phyloP scores from a whole-genome alignment of 2,113 vertebrate genomes.

The Austrofundulus limnaeus region DNA sequence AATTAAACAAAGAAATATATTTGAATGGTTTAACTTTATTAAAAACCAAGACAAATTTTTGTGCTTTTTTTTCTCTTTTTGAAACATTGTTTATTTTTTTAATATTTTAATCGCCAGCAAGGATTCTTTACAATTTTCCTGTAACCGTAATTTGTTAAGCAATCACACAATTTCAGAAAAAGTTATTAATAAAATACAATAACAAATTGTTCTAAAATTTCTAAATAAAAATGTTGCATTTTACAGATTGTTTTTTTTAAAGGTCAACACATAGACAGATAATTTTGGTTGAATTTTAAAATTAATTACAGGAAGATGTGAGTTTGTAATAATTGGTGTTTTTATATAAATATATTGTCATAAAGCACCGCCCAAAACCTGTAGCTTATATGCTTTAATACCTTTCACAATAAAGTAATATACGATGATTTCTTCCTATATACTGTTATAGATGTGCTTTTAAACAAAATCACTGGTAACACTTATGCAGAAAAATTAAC shows the following conservation, averaged over 20 bases:
- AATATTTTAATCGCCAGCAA: too few species aligned
- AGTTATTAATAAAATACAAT: not conserved
- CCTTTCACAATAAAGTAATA: not conserved
- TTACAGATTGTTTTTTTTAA: not conserved
- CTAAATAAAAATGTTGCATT: not conserved
- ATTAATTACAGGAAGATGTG: not conserved
- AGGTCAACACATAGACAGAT: not conserved
- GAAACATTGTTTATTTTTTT: not conserved
- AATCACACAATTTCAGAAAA: not conserved
- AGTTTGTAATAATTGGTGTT: not conserved
- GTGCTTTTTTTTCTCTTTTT: not conserved
- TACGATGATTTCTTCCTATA: slow-evolving; percentile 6
- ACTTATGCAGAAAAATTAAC: slow-evolving; percentile 5
- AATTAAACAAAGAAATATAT: slow-evolving; percentile 17
- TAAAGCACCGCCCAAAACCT: not conserved
- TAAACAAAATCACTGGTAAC: slow-evolving; percentile 2
- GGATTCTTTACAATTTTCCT: too few species aligned
- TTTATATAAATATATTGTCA: not conserved
- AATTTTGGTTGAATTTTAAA: not conserved
- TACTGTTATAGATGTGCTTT: not conserved
- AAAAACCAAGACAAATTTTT: too few species aligned
- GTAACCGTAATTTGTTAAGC: too few species aligned
- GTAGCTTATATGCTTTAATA: slow-evolving; percentile 5
- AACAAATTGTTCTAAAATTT: too few species aligned
- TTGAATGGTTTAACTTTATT: too few species aligned